Base-by-base conservation (phyloP, 2,113 vertebrate genomes). In the Protomyctophum bolini region DNA sequence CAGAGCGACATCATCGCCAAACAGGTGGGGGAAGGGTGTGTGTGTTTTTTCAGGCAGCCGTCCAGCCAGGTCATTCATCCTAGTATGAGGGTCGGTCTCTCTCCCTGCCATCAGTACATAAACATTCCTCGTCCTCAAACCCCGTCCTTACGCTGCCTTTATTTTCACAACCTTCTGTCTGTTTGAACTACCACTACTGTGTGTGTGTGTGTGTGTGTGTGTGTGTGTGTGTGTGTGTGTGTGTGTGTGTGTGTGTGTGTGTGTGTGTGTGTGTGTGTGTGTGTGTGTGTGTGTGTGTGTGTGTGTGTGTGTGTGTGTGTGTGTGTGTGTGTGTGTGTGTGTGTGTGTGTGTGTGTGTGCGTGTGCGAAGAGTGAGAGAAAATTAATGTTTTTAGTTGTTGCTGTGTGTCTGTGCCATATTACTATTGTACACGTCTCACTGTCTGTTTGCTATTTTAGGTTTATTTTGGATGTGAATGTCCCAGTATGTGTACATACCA, bases 1-100 rank as follows among this genome's bases (percentile, higher is more conserved):
- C 96, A 97, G 90, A 97, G 95, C 81, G 95, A 97, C 89, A 95
- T 97, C 91, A 96, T 97, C 89, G 96, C 98, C 91, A 98, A 98
- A 91, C 96, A 98, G 96, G 97, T 97, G 91, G 6, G 46, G 11
- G 33, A 10, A 5, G 12, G n/a, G 47, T 46, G 28, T 50, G 41
- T 55, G 14, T 33, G n/a, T 48, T 52, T 33, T 10, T 48, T 52
- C 64, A 64, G 41, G 67, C 48, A 63, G 11, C 49, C 51, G 8
- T 29, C 45, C n/a, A 59, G 45, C 51, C 71, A 14, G 52, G 41
- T 75, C 66, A 50, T 80, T 48, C 77, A 41, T 61, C 29, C 62
- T 47, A 21, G 63, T 55, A 66, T 2, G 41, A 21, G 57, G 10
- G 51, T 41, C 0, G 1, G n/a, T 52, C 64, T 29, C 58, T 72